These are phyloP conservation scores for Pomacea maculata DNA, from an alignment of 1,140 invertebrate species.

Conservation along the genomic window DNA sequence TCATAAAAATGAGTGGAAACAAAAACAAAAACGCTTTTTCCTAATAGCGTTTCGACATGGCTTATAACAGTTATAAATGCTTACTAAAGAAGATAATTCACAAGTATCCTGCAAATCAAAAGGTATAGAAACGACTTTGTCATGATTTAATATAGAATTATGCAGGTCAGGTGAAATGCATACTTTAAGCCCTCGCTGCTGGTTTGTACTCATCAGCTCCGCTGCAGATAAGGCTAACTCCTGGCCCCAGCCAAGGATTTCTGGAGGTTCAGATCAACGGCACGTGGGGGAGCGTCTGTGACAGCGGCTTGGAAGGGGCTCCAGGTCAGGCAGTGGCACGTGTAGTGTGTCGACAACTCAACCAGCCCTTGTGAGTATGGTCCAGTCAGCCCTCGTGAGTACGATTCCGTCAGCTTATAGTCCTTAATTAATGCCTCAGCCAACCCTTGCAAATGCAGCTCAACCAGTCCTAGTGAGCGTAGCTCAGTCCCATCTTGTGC, in stretches of 20 bases:
- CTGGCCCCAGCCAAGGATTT: conserved; percentile 65
- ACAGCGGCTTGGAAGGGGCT: conserved; percentile 74
- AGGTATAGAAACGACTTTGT: not conserved
- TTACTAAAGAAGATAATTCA: not conserved
- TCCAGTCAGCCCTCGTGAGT: not conserved
- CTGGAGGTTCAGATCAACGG: conserved; percentile 77
- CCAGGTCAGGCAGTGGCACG: conserved; percentile 70
- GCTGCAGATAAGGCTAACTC: not conserved
- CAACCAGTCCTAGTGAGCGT: too few relatives aligned
- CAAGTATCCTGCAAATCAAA: not conserved
- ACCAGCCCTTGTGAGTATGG: conserved; percentile 54
- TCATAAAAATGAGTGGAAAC: not conserved
- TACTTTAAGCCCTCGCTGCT: too few relatives aligned
- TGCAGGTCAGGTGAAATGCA: not conserved
- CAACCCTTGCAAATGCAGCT: too few relatives aligned
- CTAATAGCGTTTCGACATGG: too few relatives aligned
- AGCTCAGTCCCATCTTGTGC: too few relatives aligned
- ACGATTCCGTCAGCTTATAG: too few relatives aligned
- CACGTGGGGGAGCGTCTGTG: conserved; percentile 79
- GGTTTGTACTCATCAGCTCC: not conserved
- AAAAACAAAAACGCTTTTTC: not conserved
- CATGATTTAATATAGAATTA: not conserved
- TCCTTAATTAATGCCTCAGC: too few relatives aligned
- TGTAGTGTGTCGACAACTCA: conserved; percentile 78
- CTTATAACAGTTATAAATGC: not conserved